Conservation (phyloP, 2,888 invertebrate genomes). For the Cyclophora albipunctata region DNA sequence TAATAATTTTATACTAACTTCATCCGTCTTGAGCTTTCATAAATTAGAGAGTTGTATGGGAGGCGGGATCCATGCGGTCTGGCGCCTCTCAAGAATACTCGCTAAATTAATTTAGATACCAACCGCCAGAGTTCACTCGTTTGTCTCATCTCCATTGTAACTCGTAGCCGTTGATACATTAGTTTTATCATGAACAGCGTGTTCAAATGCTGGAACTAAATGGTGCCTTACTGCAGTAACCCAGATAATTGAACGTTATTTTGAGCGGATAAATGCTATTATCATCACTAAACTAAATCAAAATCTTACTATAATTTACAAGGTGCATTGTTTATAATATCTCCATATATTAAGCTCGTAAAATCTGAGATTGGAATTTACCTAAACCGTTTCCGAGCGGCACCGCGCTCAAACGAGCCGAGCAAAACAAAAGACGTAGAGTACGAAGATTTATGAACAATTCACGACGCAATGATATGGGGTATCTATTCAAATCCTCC, state of each 20-base stretch:
- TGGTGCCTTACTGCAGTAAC: no score
- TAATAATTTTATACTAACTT: slow-evolving; percentile 69
- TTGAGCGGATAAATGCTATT: no score
- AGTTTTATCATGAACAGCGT: slow-evolving; percentile 3
- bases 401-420: slow-evolving; percentile 31
- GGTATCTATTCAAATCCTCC: slow-evolving; percentile 60
- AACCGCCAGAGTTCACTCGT: slow-evolving; percentile 13
- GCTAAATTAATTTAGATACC: slow-evolving; percentile 36
- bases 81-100: slow-evolving; percentile 26
- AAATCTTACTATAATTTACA: no score
- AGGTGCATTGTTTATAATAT: no score
- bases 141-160: slow-evolving; percentile 7
- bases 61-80: slow-evolving; percentile 33
- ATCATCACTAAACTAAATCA: no score
- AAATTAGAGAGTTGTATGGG: slow-evolving; percentile 46
- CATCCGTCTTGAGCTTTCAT: slow-evolving; percentile 59
- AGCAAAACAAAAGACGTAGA: slow-evolving; percentile 64
- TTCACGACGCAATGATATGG: slow-evolving; percentile 67
- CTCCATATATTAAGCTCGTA: slow-evolving; percentile 8
- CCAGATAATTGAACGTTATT: no score
- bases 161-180: slow-evolving; percentile 1
- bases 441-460: slow-evolving; percentile 68
- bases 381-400: slow-evolving; percentile 32
- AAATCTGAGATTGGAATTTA: slow-evolving; percentile 42
- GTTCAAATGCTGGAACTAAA: no score